Percentiles rank a stretch among this genome's conserved stretches.
phyloP scores from a whole-genome alignment of 2,797 vertebrate species.

The Phylloscopus collybita region DNA sequence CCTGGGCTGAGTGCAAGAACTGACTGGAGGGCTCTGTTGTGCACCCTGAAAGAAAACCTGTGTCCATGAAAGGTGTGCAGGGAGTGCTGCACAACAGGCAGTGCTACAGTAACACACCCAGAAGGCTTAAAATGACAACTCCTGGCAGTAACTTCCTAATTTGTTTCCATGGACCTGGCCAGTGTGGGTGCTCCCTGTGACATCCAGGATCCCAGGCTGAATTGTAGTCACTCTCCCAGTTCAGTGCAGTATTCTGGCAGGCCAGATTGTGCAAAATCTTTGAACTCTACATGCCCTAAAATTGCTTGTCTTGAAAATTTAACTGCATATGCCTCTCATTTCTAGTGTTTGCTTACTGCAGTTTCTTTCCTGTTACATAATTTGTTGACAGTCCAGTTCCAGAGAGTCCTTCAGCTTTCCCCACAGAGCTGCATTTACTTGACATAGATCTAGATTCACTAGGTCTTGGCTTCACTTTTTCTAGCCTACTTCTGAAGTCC shows the following conservation, averaged over 20 bases:
- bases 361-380: background rate
- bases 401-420: background rate
- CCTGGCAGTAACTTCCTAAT: background rate
- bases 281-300: background rate
- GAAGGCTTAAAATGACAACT: background rate
- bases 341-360: background rate
- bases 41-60: background rate
- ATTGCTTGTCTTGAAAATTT: background rate
- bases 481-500: background rate
- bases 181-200: background rate
- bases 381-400: background rate
- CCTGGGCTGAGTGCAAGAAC: background rate
- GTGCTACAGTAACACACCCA: background rate
- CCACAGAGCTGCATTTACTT: background rate
- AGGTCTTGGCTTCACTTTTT: background rate
- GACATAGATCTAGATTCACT: background rate
- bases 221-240: background rate
- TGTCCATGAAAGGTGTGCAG: background rate
- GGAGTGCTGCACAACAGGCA: background rate
- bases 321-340: background rate
- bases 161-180: background rate
- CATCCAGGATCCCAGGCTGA: background rate
- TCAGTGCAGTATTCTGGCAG: background rate
- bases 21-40: background rate
- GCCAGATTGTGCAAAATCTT: background rate